Evolutionary conservation across 2,888 invertebrate genomes (phyloP), one percentile per base, ranked within the genome.

Genomic region (Cephus pygmeus): DNA sequence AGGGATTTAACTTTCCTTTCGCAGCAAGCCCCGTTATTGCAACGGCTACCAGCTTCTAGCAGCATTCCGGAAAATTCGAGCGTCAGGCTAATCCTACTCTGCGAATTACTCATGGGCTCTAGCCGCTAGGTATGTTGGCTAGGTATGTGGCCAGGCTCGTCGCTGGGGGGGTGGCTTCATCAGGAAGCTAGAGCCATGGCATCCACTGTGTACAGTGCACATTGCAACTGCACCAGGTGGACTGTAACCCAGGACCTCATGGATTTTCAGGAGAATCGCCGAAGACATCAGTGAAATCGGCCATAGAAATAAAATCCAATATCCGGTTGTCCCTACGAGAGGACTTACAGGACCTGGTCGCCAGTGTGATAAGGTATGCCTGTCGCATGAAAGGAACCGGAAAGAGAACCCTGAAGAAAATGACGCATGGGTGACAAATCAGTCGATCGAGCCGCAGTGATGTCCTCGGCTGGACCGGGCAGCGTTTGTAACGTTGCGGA

Each of bases 1-100:
- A 88, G 89, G 89, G 89, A 90, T 90, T 89, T 89, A 90, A 90
- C 88, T 90, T 89, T 89, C 88, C 89, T 89, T 89, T 89, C 89
- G 88, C 82, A 85, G 83, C 84, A 85, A 83, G 81, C 83, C 86
- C 84, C 85, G 87, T 88, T 82, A 81, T 81, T 81, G 79, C 75
- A 77, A 56, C 56, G 56, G 56, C 56, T 23, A 56, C 23, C 56
- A 56, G 56, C 56, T 56, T 56, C 56, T 56, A 56, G 56, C 56
- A 23, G 56, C 84, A 82, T 82, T 79, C 81, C 76, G 81, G 82
- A 85, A 87, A 87, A 88, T 86, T 86, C 82, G 80, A 81, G 79
- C 78, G 77, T 76, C 81, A 80, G 81, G 80, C 82, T 85, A 86
- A 87, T 84, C 83, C 82, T 77, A 77, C 23, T 56, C 23, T 56